These are phyloP conservation scores for Drosophila paranaensis DNA, from an alignment of 2,888 invertebrate species.

Conservation along the genomic window DNA sequence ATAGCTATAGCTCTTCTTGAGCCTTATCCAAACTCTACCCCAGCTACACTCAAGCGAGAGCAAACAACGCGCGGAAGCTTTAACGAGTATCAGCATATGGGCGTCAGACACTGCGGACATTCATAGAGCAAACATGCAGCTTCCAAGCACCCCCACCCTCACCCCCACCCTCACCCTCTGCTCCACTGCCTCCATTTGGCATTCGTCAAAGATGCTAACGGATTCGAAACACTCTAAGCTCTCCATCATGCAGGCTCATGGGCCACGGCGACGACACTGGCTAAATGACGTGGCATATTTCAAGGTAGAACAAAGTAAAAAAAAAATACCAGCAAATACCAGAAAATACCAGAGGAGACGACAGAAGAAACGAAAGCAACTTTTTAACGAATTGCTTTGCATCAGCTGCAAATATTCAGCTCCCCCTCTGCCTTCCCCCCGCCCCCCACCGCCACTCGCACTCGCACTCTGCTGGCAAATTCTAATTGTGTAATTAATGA, in stretches of 20 bases:
- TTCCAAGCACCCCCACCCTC: background rate
- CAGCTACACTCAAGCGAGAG: background rate
- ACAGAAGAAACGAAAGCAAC: constrained; percentile 10
- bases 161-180: background rate
- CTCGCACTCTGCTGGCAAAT: constrained; percentile 37
- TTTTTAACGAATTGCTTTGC: constrained; percentile 23
- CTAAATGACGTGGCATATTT: constrained; percentile 74
- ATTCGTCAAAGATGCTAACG: background rate
- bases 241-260: background rate
- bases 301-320: constrained; percentile 69
- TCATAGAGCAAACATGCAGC: background rate
- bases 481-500: constrained; percentile 79
- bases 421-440: background rate
- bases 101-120: background rate
- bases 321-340: constrained; percentile 47
- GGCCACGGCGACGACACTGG: constrained; percentile 13
- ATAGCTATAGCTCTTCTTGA: too few relatives aligned
- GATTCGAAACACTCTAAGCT: background rate
- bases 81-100: background rate
- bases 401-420: constrained; percentile 10
- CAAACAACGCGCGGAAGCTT: background rate
- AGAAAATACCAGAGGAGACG: constrained; percentile 13
- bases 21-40: background rate
- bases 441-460: too few relatives aligned
- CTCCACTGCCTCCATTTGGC: background rate